These are phyloP conservation scores for Stegodyphus mimosarum DNA, from an alignment of 1,140 invertebrate genomes.

Conservation along the genomic window DNA sequence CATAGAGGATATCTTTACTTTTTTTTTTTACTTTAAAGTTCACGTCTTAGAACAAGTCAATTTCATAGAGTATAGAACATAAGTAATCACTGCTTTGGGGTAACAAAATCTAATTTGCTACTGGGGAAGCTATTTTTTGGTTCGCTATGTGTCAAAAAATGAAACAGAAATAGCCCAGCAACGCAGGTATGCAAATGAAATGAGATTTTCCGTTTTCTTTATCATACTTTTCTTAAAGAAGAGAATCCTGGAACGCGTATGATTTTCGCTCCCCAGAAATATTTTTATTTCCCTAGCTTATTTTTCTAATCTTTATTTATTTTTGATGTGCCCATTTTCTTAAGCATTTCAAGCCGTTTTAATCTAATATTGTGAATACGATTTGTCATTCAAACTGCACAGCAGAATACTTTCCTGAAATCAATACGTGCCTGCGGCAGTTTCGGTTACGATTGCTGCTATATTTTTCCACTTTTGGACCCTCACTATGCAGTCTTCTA, in stretches of 20 bases:
- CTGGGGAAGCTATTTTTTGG: neutral
- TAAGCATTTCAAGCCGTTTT: constrained; percentile 19
- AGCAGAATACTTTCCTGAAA: neutral
- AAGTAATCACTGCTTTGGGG: constrained; percentile 53
- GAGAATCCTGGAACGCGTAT: constrained; percentile 17
- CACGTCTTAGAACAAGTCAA: constrained; percentile 18
- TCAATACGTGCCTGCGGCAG: too few species aligned
- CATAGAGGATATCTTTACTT: neutral
- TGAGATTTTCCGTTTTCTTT: constrained; percentile 40
- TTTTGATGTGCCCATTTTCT: constrained; percentile 33
- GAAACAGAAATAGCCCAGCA: constrained; percentile 26
- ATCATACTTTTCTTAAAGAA: constrained; percentile 35
- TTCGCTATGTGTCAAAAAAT: constrained; percentile 2
- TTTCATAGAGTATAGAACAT: constrained; percentile 39
- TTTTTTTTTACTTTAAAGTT: constrained; percentile 9
- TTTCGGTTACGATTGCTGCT: too few species aligned
- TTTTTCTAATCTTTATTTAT: neutral
- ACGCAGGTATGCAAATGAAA: constrained; percentile 48
- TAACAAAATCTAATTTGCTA: constrained; percentile 43
- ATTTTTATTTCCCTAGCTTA: neutral
- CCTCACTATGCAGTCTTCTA: too few species aligned
- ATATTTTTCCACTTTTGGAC: too few species aligned
- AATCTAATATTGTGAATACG: neutral
- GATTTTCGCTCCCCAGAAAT: neutral
- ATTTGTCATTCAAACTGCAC: constrained; percentile 26